A percentile compares a stretch with the other conserved stretches of the same genome.
phyloP scores from a whole-genome alignment of 1,140 invertebrate genomes.

The Drosophila navojoa region DNA sequence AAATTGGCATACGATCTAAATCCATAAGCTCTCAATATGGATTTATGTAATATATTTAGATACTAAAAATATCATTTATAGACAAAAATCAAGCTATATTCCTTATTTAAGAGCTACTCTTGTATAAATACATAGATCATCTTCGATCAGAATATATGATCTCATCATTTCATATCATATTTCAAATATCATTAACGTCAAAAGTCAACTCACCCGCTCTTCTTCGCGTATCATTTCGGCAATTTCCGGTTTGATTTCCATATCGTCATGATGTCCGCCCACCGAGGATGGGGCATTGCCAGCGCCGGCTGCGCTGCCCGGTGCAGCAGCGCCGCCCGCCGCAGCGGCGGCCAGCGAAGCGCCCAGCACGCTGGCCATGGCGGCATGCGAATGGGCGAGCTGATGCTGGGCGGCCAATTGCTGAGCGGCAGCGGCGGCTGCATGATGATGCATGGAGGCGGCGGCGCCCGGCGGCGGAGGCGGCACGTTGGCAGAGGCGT shows the following conservation, averaged over 20 bases:
- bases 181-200: neutral
- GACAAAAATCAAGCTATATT: no score
- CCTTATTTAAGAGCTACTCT: no score
- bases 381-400: conserved; percentile 72
- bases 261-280: conserved; percentile 87
- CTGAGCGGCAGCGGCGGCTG: conserved; percentile 72
- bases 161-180: neutral
- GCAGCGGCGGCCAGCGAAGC: conserved; percentile 60
- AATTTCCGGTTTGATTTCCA: conserved; percentile 96
- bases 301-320: conserved; percentile 34
- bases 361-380: conserved; percentile 72
- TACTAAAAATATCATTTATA: no score
- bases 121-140: no score
- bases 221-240: conserved; percentile 97
- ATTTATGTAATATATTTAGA: no score
- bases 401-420: conserved; percentile 79
- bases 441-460: conserved; percentile 69
- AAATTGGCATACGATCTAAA: no score
- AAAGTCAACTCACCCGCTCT: conserved; percentile 92
- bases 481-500: conserved; percentile 44
- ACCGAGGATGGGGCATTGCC: conserved; percentile 51
- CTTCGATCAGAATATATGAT: no score
- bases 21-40: no score
- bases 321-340: conserved; percentile 55
- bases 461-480: conserved; percentile 45